Percentiles rank a stretch among this genome's conserved stretches.
Evolutionary conservation across 2,113 vertebrate genomes (phyloP).

Genomic region (Seriola quinqueradiata): DNA sequence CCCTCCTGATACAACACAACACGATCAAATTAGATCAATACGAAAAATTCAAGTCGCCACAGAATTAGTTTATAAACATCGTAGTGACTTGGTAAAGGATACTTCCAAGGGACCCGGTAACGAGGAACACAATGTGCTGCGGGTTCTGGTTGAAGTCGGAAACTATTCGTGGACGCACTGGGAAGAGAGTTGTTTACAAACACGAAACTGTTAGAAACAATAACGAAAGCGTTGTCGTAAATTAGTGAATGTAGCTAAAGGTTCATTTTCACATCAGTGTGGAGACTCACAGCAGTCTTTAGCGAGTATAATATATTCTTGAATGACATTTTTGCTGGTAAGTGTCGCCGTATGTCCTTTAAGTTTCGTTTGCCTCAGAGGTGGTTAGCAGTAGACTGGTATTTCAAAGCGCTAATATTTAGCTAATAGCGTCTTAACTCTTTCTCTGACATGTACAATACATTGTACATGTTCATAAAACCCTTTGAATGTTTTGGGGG

Average conservation of each 20-base stretch:
- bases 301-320: neutral
- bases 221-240: neutral
- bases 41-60: too few relatives aligned
- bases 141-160: slow-evolving; percentile 65
- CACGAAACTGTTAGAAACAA: slow-evolving; percentile 32
- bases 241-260: neutral
- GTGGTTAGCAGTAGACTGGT: neutral
- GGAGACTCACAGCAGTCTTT: neutral
- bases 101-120: neutral
- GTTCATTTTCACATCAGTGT: neutral
- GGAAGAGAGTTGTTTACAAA: slow-evolving; percentile 75
- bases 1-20: neutral
- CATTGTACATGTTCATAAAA: neutral
- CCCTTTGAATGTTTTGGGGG: neutral
- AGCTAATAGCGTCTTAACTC: neutral
- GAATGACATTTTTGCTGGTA: slow-evolving; percentile 36
- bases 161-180: slow-evolving; percentile 57
- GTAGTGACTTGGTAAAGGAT: neutral
- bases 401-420: neutral
- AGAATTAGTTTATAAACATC: neutral
- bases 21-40: neutral
- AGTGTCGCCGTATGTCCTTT: slow-evolving; percentile 27
- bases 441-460: neutral
- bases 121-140: slow-evolving; percentile 46
- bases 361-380: neutral